These are phyloP conservation scores for Halcyon smyrnensis DNA, from an alignment of 2,797 vertebrate species.

Conservation along the genomic window DNA sequence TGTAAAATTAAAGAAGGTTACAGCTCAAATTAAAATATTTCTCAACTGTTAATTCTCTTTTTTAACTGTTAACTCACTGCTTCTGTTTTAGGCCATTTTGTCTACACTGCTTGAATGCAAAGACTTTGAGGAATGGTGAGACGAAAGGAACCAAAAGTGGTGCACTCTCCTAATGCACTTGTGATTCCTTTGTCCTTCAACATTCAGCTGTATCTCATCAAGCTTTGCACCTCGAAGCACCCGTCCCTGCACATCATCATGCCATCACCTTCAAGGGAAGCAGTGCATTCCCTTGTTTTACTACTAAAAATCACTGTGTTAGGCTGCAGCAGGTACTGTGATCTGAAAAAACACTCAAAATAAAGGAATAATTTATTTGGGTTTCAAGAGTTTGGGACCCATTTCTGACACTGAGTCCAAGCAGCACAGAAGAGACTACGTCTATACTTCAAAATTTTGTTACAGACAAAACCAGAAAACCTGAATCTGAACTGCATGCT, in stretches of 20 bases:
- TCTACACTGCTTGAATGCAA: not conserved
- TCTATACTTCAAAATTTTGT: not conserved
- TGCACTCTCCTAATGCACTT: not conserved
- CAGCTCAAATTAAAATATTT: not conserved
- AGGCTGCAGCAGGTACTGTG: not conserved
- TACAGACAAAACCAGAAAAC: not conserved
- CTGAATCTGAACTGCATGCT: not conserved
- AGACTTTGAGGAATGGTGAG: not conserved
- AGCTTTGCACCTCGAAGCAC: not conserved
- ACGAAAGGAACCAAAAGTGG: no score
- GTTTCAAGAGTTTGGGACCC: not conserved
- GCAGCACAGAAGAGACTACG: rapidly evolving
- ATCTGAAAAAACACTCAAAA: not conserved
- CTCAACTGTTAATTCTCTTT: not conserved
- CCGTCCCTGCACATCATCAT: not conserved
- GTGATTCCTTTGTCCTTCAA: not conserved
- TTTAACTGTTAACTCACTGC: not conserved
- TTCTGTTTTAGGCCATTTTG: not conserved
- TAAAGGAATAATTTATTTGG: not conserved
- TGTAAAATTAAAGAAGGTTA: not conserved
- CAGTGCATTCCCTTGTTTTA: not conserved
- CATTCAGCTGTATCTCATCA: not conserved
- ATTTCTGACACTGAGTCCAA: not conserved
- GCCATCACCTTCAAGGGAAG: not conserved
- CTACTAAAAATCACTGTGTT: not conserved